Conservation (phyloP, 1,140 invertebrate genomes). For the Drosophila albomicans region DNA sequence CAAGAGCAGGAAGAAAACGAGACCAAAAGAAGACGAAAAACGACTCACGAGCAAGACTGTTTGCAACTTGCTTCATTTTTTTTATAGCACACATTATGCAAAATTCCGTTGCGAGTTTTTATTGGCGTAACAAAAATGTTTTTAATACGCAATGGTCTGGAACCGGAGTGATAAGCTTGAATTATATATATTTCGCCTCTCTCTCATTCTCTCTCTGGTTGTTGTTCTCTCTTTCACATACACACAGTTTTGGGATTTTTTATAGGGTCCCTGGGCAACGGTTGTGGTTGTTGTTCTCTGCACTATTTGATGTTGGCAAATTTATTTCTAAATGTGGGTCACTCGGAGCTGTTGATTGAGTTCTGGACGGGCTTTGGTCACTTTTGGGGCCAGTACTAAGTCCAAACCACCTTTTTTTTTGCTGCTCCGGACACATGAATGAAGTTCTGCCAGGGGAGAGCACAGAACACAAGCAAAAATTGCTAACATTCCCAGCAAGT, state of each 20-base stretch:
- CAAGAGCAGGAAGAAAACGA: conserved; percentile 46
- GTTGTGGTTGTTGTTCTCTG: conserved; percentile 40
- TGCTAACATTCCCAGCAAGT: conserved; percentile 6
- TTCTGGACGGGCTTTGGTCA: conserved; percentile 42
- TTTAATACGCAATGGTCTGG: conserved; percentile 83
- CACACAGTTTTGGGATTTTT: conserved; percentile 37
- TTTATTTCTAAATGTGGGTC: conserved; percentile 74
- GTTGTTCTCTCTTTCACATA: conserved; percentile 18
- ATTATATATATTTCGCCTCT: conserved; percentile 54
- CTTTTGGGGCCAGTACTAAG: conserved; percentile 10
- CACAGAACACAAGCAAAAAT: conserved; percentile 23
- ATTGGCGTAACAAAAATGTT: conserved; percentile 83
- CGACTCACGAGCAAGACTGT: not conserved
- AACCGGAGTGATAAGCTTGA: conserved; percentile 78
- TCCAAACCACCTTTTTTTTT: not conserved
- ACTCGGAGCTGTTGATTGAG: conserved; percentile 69
- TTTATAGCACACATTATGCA: conserved; percentile 77
- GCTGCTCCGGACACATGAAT: conserved; percentile 49
- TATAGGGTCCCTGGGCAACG: conserved; percentile 26
- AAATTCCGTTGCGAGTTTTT: conserved; percentile 75
- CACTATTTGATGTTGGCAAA: conserved; percentile 66
- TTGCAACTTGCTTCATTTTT: conserved; percentile 36
- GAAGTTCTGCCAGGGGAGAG: conserved; percentile 44
- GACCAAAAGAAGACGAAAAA: conserved; percentile 1
- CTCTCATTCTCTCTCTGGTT: conserved; percentile 4